These are phyloP conservation scores for Crossaster papposus DNA, from an alignment of 53 echinoderm and acorn worm species.

Conservation along the genomic window DNA sequence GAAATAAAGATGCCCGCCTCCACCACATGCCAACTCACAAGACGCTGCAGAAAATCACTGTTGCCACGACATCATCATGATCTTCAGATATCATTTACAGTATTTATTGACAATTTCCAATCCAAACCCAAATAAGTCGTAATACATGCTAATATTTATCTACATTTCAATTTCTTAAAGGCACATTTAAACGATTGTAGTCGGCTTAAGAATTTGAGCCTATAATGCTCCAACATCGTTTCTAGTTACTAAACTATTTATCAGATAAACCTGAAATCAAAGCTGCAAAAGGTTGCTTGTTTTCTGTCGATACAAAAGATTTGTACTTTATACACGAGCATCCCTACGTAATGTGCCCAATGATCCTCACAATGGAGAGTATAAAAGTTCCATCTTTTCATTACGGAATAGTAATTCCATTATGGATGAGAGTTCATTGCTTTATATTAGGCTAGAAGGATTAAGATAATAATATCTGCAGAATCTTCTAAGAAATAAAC, in stretches of 20 bases:
- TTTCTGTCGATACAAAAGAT: background rate
- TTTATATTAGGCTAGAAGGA: no score
- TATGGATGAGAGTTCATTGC: background rate
- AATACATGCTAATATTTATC: background rate
- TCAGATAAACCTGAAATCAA: no score
- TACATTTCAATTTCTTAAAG: background rate
- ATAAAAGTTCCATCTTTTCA: background rate
- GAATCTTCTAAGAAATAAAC: no score
- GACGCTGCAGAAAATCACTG: constrained; percentile 9
- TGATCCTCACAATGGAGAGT: background rate
- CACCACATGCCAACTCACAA: constrained; percentile 26
- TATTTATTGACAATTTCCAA: background rate
- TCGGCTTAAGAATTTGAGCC: background rate
- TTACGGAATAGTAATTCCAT: background rate
- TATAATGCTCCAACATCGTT: no score
- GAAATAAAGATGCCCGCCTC: background rate
- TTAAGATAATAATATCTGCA: no score
- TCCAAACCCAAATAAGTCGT: background rate
- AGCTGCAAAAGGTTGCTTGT: background rate
- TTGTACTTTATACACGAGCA: background rate
- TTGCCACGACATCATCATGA: constrained; percentile 23
- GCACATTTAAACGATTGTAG: background rate
- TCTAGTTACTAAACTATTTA: no score
- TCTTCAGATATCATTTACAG: background rate
- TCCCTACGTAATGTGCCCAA: background rate